Base-by-base conservation (phyloP, 2,888 invertebrate genomes). In the Nesidiocoris tenuis region DNA sequence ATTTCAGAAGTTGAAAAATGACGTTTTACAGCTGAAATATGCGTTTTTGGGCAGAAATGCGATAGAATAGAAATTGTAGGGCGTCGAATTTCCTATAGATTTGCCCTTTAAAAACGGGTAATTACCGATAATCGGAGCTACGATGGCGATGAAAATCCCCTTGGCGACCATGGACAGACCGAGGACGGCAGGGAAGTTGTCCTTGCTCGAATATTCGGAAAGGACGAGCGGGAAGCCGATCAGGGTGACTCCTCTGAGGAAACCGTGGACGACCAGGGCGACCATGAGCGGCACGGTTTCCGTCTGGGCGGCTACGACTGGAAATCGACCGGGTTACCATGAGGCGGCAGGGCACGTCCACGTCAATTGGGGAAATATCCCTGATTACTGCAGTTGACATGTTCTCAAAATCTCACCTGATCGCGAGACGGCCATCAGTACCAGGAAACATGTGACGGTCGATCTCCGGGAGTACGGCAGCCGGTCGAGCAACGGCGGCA, bases 171-270 rank as follows among this genome's bases (percentile, higher is more conserved):
- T 91, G 79, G 90, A 90, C 1, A 91, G 84, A 0, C 91, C 91
- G 1, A 91, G 86, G 0, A 90, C 91, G 0, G 90, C 88, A 0
- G 91, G 88, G 0, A 91, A 81, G 79, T 87, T 86, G 7, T 85
- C 88, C 12, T 82, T 81, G 16, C 85, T 84, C 79, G 88, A 89
- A 81, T 90, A 85, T 79, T 90, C 90, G 0, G 91, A 88, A 66
- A 91, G 87, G 0, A 89, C 88, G 59, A 91, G 85, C 81, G 90
- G 91, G 81, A 90, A 89, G 78, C 90, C 89, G 0, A 91, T 91
- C 63, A 93, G 85, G 17, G 91, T 90, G 82, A 91, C 89, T 76
- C 93, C 92, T 76, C 92, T 86, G 83, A 91, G 88, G 85, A 93
- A 92, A 17, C 93, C 93, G 82, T 90, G 90, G 74, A 92, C 88